Conservation (phyloP, 2,797 vertebrate genomes). For the Babyrousa celebensis region DNA sequence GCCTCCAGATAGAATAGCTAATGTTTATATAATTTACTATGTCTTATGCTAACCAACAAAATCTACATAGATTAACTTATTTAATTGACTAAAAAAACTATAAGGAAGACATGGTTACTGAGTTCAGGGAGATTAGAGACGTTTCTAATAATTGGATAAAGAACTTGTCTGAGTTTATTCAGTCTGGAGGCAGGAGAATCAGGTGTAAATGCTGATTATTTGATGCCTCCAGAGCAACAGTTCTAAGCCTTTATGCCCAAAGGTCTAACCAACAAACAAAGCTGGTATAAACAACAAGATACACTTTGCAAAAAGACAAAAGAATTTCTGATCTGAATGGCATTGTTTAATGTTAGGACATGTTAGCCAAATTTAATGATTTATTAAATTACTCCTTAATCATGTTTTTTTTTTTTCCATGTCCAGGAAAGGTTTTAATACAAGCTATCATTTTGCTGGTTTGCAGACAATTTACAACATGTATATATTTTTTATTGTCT, state of each 20-base stretch:
- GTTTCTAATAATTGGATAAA: neutral
- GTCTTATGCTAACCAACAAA: neutral
- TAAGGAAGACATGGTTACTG: neutral
- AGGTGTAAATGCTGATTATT: neutral
- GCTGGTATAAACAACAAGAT: neutral
- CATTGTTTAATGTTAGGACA: neutral
- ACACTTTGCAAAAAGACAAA: neutral
- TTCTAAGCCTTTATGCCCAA: neutral
- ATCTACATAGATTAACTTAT: neutral
- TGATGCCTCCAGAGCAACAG: neutral
- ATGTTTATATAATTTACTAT: neutral
- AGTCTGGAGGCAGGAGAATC: neutral
- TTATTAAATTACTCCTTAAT: slow-evolving; percentile 5
- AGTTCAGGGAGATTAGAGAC: neutral
- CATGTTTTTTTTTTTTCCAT: neutral
- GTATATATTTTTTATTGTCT: neutral
- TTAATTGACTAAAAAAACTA: neutral
- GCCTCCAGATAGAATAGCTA: neutral
- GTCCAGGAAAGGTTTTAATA: neutral
- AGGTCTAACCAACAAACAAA: neutral
- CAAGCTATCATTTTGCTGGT: neutral
- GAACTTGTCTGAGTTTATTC: neutral
- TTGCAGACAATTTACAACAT: neutral
- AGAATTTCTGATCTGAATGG: neutral
- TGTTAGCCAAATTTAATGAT: neutral